Evolutionary conservation across 2,797 vertebrate species (phyloP).

Genomic region (Pipistrellus kuhlii): DNA sequence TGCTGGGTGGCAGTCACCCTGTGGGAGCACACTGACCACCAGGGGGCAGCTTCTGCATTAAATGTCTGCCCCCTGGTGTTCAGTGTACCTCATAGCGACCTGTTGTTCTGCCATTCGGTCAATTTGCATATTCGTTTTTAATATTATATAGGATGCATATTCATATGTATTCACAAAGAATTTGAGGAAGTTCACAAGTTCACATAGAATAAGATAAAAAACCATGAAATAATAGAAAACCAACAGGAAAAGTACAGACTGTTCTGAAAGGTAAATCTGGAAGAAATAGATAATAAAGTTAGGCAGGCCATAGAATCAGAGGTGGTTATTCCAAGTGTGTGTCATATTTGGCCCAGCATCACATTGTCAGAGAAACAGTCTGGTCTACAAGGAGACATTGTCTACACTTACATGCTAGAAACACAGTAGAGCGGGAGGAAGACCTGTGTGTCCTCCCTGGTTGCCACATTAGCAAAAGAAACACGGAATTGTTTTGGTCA

Average conservation of each 20-base stretch:
- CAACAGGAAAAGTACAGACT: neutral
- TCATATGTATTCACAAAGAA: neutral
- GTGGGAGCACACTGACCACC: no score
- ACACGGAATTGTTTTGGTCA: neutral
- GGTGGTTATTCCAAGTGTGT: neutral
- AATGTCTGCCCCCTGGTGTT: no score
- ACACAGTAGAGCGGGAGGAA: neutral
- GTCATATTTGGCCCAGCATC: neutral
- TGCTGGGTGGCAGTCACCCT: no score
- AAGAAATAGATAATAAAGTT: neutral
- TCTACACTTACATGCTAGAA: neutral
- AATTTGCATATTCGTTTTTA: no score
- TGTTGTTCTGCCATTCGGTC: no score
- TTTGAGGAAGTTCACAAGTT: neutral
- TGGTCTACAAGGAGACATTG: neutral
- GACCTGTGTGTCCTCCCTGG: neutral
- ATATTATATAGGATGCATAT: neutral
- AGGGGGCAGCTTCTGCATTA: no score
- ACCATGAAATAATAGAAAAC: slow-evolving; percentile 26
- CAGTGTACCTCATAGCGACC: no score
- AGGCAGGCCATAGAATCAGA: neutral
- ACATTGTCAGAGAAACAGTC: neutral
- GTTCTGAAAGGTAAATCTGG: neutral
- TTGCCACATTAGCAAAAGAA: neutral
- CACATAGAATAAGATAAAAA: neutral